Evolutionary conservation across 2,113 vertebrate genomes (phyloP).

Genomic region (Pogona vitticeps): DNA sequence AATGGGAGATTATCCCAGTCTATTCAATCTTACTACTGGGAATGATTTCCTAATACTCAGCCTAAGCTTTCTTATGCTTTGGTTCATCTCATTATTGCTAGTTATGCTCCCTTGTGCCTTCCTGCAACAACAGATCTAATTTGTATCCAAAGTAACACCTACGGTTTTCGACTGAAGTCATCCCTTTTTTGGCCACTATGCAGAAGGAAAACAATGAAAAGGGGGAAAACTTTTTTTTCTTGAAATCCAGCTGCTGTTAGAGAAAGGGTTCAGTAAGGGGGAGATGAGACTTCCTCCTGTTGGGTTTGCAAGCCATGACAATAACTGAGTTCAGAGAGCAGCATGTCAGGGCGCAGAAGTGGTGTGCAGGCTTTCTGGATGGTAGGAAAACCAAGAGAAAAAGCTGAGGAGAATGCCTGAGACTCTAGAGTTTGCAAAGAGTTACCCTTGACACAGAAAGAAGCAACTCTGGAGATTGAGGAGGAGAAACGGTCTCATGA

Average conservation of each 20-base stretch:
- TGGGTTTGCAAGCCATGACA: neutral
- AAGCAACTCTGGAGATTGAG: neutral
- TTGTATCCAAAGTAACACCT: constrained; percentile 37
- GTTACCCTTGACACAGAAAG: neutral
- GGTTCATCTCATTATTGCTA: constrained; percentile 28
- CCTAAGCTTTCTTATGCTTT: constrained; percentile 40
- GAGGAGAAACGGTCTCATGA: neutral
- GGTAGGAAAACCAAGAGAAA: neutral
- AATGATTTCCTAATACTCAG: constrained; percentile 38
- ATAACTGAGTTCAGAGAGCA: neutral
- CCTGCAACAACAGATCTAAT: constrained; percentile 31
- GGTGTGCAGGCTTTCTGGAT: neutral
- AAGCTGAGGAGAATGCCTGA: neutral
- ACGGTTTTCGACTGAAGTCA: constrained; percentile 29
- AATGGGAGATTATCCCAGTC: constrained; percentile 41
- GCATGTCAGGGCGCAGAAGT: accelerated
- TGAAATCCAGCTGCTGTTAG: constrained; percentile 11
- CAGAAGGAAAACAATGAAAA: constrained; percentile 13
- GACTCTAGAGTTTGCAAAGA: neutral
- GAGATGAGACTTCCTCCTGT: constrained; percentile 4
- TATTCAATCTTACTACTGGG: constrained; percentile 25
- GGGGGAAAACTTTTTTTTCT: neutral
- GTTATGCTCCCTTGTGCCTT: constrained; percentile 17
- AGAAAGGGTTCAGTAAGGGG: neutral
- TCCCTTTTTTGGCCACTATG: neutral